A percentile compares a stretch with the other conserved stretches of the same genome.
Evolutionary conservation across 2,113 vertebrate genomes (phyloP).

Genomic region (Hippocampus comes): DNA sequence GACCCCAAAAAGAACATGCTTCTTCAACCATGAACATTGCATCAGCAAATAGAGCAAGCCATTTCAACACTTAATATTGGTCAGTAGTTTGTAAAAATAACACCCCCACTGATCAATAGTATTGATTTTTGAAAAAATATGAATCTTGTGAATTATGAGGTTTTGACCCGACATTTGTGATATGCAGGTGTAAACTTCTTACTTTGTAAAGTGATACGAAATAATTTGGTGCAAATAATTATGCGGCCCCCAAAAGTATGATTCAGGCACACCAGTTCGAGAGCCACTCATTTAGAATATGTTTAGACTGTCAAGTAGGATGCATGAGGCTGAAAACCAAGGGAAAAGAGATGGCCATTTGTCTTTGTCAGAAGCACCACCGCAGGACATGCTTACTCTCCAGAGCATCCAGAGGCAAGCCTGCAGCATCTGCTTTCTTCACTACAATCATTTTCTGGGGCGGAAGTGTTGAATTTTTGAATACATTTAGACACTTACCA

Average conservation of each 20-base stretch:
- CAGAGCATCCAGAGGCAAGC: neutral
- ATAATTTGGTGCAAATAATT: neutral
- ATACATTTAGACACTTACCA: neutral
- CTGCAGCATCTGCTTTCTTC: neutral
- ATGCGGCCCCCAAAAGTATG: no score
- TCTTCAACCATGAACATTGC: no score
- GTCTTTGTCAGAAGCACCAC: slow-evolving; percentile 42
- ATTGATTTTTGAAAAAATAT: no score
- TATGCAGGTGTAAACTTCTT: no score
- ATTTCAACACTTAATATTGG: no score
- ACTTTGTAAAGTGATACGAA: no score
- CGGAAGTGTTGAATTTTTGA: neutral
- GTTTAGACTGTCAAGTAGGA: neutral
- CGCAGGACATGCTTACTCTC: slow-evolving; percentile 50
- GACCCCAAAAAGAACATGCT: no score
- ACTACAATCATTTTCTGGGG: neutral
- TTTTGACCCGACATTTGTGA: no score
- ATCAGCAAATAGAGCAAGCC: no score
- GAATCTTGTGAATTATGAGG: no score
- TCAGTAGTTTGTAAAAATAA: no score
- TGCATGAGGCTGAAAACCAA: slow-evolving; percentile 10
- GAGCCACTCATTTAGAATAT: neutral
- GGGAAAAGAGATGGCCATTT: slow-evolving; percentile 19
- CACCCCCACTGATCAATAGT: no score
- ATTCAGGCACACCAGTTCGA: neutral